Evolutionary conservation across 2,797 vertebrate genomes (phyloP), one percentile per base, ranked within the genome.

Genomic region (Amphiprion clarkii): DNA sequence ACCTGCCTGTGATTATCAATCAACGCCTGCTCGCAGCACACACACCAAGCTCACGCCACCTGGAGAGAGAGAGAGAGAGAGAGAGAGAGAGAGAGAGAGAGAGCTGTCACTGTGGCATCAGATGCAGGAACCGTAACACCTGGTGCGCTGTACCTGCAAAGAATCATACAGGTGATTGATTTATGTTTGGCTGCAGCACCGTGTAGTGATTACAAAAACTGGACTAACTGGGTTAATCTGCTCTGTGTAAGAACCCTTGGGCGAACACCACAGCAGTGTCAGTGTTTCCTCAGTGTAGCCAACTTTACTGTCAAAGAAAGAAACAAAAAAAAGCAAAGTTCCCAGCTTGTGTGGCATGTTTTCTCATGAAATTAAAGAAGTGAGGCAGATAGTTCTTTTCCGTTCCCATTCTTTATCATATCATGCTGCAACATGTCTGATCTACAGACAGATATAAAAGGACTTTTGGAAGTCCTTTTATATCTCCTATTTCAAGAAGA

Each of bases 171-270:
- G 13, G 36, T 19, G 54, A 42, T 1, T 57, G 55, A 61, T 14
- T 58, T 39, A 19, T 11, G 48, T 14, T 49, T n/a, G 19, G 14
- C 29, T 25, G 29, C 49, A 63, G 31, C 13, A 31, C 56, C 16
- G 53, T 10, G 27, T 2, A 39, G 39, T 12, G 53, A 57, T 58
- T 67, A 2, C 31, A 9, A 27, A 63, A 84, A 78, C 61, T 53
- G 36, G 74, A 74, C 25, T 1, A 76, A 75, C 69, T 70, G 67
- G 79, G 74, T 61, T 82, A 2, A 49, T 29, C 52, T 69, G 40
- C 33, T 25, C 23, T 21, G 52, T 42, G 42, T 9, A 60, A 13
- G n/a, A 44, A n/a, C 11, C 63, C 57, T 60, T 33, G 11, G 72
- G 71, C 42, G 57, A 52, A 17, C 12, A 19, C 29, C 53, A 31